A percentile compares a stretch with the other conserved stretches of the same genome.
Evolutionary conservation across 2,113 vertebrate species (phyloP).

Genomic region (Potamarius usumacintae): DNA sequence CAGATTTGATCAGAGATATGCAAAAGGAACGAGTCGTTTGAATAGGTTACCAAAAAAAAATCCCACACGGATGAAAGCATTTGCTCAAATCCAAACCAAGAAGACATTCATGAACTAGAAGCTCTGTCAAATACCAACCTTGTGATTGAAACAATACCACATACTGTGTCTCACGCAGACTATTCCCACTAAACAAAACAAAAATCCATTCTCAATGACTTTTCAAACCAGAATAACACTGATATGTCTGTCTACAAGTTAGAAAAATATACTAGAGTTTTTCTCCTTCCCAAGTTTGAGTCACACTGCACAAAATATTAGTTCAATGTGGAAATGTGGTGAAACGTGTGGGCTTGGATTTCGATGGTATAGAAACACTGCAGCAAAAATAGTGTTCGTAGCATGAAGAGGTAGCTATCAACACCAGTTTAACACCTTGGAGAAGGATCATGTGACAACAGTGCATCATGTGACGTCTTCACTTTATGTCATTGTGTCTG

Average conservation of each 20-base stretch:
- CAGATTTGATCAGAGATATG: not conserved
- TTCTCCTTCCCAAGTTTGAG: constrained; percentile 9
- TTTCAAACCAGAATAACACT: constrained; percentile 11
- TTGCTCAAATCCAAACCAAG: not conserved
- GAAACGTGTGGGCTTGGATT: constrained; percentile 17
- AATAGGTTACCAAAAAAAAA: not conserved
- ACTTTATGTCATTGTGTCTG: not conserved
- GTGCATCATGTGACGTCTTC: no score
- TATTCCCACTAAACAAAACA: constrained; percentile 24
- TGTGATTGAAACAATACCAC: not conserved
- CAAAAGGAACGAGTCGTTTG: not conserved
- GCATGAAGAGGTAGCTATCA: not conserved
- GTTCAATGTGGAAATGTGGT: constrained; percentile 45
- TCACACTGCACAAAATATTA: constrained; percentile 18
- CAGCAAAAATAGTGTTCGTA: constrained; percentile 5
- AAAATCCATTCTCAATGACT: not conserved
- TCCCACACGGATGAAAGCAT: not conserved
- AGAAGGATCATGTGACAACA: no score
- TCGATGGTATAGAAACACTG: not conserved
- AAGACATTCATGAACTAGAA: not conserved
- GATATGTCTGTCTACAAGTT: constrained; percentile 17
- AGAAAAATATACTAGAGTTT: constrained; percentile 22
- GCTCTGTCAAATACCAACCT: not conserved
- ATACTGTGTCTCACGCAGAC: not conserved
- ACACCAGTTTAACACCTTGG: not conserved